Evolutionary conservation across 2,888 invertebrate species (phyloP), one percentile per base, ranked within the genome.

Genomic region (Clepsis dumicolana): DNA sequence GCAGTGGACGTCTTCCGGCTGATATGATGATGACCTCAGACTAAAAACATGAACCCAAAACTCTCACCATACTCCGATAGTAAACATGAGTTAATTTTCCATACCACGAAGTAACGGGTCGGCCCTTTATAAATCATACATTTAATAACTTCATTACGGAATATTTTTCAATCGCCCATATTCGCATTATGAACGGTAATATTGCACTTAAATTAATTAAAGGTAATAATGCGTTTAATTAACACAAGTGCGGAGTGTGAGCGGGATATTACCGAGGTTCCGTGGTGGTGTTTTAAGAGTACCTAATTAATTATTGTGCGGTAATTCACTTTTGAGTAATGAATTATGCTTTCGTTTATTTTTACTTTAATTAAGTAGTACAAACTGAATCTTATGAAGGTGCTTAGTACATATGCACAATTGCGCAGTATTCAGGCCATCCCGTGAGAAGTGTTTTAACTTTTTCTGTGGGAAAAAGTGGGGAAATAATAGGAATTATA

Each of bases 171-270:
- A 68, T 68, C 68, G 53, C 8, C 67, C 57, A 44, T 59, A 59
- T 64, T 64, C 64, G 68, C 64, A 68, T 59, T 48, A 48, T 29
- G 48, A 61, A 29, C 16, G 41, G 27, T 57, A 59, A 68, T 59
- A 52, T 24, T 63, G 59, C 59, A 53, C 57, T 68, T 64, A 63
- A 57, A 63, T 63, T 67, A 68, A 68, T 68, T 68, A 68, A 68
- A 64, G 57, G 56, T 68, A 59, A 60, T 48, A 29, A 68, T 63
- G 50, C 10, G 63, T 68, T 68, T 59, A 68, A 68, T 68, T 63
- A 68, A 68, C 24, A 44, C 16, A 53, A 44, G 29, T 24, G 64
- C 52, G 16, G 50, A 62, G 62, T 27, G 24, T 10, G 61, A 27
- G 18, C 29, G 24, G 10, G 4, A 27, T 25, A 4, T 35, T 38